Percentiles rank a stretch among this genome's conserved stretches.
These are phyloP conservation scores for Hoplostethus atlanticus DNA, from an alignment of 2,797 vertebrate species.

Conservation along the genomic window DNA sequence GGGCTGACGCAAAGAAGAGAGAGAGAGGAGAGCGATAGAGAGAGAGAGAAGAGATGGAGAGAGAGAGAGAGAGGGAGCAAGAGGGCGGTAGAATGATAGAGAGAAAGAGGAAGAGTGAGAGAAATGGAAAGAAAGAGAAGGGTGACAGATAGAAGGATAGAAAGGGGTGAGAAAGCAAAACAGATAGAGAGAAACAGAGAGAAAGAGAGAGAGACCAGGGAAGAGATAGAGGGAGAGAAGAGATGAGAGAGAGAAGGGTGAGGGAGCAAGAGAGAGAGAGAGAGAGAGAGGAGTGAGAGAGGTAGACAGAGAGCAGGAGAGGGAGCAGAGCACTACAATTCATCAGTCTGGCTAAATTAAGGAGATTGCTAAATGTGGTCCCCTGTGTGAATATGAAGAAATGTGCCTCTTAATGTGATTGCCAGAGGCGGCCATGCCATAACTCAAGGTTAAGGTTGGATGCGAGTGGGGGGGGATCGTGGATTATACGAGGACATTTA, in stretches of 20 bases:
- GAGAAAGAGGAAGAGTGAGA: background rate
- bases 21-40: background rate
- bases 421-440: conserved; percentile 66
- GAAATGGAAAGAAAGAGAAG: background rate
- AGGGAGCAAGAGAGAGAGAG: conserved; percentile 17
- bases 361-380: conserved; percentile 73
- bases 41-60: background rate
- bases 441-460: conserved; percentile 76
- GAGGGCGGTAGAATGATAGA: background rate
- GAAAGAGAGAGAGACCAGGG: conserved; percentile 3
- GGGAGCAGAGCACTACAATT: conserved; percentile 52
- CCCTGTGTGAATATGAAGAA: conserved; percentile 73
- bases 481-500: conserved; percentile 60
- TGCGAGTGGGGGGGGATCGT: conserved; percentile 16
- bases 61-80: background rate
- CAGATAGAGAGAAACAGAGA: background rate
- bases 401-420: conserved; percentile 81
- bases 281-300: conserved; percentile 10
- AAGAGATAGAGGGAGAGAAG: background rate
- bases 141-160: too few relatives aligned
- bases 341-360: conserved; percentile 79
- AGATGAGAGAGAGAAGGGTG: background rate
- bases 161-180: background rate
- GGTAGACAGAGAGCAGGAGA: conserved; percentile 16
- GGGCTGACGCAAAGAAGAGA: conserved; percentile 11